phyloP scores from a whole-genome alignment of 2,113 vertebrate species.

The Oncorhynchus clarkii region DNA sequence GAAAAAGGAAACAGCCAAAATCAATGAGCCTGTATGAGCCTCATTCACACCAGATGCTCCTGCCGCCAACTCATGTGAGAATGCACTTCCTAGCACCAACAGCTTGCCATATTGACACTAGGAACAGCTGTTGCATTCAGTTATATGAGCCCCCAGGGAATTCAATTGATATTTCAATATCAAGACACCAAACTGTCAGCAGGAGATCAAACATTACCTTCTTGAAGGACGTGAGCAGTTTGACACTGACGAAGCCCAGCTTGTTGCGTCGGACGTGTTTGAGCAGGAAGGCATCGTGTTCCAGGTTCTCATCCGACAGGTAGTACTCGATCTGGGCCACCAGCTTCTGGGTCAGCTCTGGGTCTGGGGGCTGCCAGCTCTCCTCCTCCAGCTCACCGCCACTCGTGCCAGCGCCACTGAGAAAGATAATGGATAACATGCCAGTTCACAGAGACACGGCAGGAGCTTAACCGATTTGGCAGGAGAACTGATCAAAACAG shows the following conservation, averaged over 20 bases:
- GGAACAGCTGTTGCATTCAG: conserved; percentile 14
- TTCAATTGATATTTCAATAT: not conserved
- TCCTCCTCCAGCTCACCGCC: conserved; percentile 87
- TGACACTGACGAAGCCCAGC: conserved; percentile 94
- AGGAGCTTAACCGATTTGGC: conserved; percentile 33
- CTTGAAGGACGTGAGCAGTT: conserved; percentile 97
- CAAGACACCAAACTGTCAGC: not conserved
- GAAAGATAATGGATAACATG: conserved; percentile 37
- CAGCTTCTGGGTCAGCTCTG: conserved; percentile 86
- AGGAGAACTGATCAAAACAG: not conserved
- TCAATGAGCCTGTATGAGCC: conserved; percentile 23
- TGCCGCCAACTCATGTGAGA: conserved; percentile 31
- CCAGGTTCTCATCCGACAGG: conserved; percentile 95
- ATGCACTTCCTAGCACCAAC: conserved; percentile 16
- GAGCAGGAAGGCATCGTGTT: conserved; percentile 94
- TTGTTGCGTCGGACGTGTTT: conserved; percentile 96
- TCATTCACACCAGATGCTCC: conserved; percentile 45
- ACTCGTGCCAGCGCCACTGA: conserved; percentile 78
- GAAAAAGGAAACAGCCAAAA: not conserved
- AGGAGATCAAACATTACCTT: conserved; percentile 78
- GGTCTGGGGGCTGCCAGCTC: conserved; percentile 89
- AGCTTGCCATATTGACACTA: conserved; percentile 23
- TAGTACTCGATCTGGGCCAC: conserved; percentile 94
- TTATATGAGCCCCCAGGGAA: not conserved
- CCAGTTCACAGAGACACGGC: conserved; percentile 29